These are phyloP conservation scores for Pachymerium ferrugineum DNA, from an alignment of 2,888 invertebrate genomes.

Conservation along the genomic window DNA sequence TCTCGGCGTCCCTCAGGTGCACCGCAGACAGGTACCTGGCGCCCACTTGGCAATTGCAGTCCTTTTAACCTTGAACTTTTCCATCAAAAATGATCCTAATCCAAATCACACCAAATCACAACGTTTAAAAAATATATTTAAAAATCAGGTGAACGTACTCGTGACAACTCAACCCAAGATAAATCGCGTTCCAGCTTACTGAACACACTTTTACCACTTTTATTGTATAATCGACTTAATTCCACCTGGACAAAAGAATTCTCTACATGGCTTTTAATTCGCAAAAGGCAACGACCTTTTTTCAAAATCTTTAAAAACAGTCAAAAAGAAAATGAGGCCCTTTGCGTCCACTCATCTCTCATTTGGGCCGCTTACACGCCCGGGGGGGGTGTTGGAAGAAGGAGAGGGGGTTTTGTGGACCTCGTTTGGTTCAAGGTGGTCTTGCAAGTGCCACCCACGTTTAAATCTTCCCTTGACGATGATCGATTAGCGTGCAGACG, in stretches of 20 bases:
- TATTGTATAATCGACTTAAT: neutral
- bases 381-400: no score
- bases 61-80: neutral
- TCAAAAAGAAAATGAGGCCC: no score
- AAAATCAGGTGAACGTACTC: neutral
- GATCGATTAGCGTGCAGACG: no score
- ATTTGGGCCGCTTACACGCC: no score
- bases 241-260: neutral
- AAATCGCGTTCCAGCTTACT: neutral
- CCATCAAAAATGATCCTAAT: neutral
- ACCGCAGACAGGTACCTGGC: conserved; percentile 13
- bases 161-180: neutral
- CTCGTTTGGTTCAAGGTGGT: no score
- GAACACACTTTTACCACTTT: neutral
- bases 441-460: no score
- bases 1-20: neutral
- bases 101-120: no score
- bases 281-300: neutral
- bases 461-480: no score
- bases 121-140: no score
- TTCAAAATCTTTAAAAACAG: no score
- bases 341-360: no score
- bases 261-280: neutral
- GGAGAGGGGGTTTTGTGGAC: no score
- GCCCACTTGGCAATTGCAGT: neutral